Conservation (phyloP, 2,113 vertebrate species). For the Ciconia maguari region DNA sequence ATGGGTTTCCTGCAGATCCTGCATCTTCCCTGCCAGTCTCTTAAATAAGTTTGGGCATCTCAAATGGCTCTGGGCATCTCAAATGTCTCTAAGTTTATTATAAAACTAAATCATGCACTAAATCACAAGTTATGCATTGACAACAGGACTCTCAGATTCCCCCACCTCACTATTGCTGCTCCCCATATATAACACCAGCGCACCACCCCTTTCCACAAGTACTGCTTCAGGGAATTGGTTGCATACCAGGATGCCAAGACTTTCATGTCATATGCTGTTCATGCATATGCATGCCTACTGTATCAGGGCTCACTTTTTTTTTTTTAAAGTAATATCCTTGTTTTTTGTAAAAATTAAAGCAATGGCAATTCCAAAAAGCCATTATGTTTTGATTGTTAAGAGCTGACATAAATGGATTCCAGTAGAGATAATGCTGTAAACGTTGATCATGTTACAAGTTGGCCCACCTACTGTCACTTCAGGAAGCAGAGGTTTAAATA, state of each 20-base stretch:
- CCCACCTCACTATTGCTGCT: too few relatives aligned
- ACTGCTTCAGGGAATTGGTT: background rate
- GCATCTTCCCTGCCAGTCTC: background rate
- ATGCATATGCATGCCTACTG: background rate
- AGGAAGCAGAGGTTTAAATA: constrained; percentile 43
- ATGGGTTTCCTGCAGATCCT: background rate
- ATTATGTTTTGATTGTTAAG: constrained; percentile 19
- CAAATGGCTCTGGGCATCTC: background rate
- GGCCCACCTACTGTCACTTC: constrained; percentile 19
- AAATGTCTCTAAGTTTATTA: background rate
- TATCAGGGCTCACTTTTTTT: background rate
- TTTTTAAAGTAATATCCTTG: background rate
- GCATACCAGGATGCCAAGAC: background rate
- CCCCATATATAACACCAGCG: fast-evolving
- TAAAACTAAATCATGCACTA: background rate
- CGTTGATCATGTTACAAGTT: constrained; percentile 14
- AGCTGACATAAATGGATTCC: constrained; percentile 8
- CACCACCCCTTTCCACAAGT: background rate
- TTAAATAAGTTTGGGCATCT: background rate
- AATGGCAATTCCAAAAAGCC: background rate
- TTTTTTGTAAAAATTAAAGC: background rate
- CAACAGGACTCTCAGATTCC: background rate
- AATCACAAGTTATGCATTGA: background rate
- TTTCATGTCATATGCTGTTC: background rate
- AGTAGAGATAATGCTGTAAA: constrained; percentile 26